Evolutionary conservation across 2,888 invertebrate species (phyloP).

Genomic region (Stenolophus ochropezus): DNA sequence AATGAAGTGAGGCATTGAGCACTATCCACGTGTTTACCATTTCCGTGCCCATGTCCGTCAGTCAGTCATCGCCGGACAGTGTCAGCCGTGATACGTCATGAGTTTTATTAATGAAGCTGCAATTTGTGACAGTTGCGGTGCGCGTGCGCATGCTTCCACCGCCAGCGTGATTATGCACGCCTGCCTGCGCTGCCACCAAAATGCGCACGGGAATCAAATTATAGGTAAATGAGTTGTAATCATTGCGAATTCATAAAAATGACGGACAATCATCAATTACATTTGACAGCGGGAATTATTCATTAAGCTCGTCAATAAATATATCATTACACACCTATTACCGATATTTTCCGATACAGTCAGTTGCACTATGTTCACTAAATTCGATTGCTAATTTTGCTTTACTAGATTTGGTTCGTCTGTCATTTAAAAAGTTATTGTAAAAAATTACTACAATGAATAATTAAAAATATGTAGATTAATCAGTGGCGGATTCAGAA

Average conservation of each 20-base stretch:
- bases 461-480: no score
- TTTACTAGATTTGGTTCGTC: no score
- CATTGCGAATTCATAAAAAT: neutral
- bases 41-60: neutral
- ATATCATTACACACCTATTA: neutral
- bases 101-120: slow-evolving; percentile 35
- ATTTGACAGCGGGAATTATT: neutral
- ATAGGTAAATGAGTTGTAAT: slow-evolving; percentile 12
- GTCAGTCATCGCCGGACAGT: neutral
- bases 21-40: neutral
- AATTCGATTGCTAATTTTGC: no score
- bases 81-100: slow-evolving; percentile 39
- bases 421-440: no score
- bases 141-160: neutral
- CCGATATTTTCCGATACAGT: neutral
- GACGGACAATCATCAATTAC: neutral
- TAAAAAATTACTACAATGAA: no score
- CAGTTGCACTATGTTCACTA: no score
- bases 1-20: neutral
- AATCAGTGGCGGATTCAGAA: no score
- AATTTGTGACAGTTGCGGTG: slow-evolving; percentile 9
- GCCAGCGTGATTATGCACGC: neutral
- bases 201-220: neutral
- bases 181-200: neutral
- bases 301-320: neutral